Evolutionary conservation across 2,113 vertebrate species (phyloP).

Genomic region (Sceloporus tristichus): DNA sequence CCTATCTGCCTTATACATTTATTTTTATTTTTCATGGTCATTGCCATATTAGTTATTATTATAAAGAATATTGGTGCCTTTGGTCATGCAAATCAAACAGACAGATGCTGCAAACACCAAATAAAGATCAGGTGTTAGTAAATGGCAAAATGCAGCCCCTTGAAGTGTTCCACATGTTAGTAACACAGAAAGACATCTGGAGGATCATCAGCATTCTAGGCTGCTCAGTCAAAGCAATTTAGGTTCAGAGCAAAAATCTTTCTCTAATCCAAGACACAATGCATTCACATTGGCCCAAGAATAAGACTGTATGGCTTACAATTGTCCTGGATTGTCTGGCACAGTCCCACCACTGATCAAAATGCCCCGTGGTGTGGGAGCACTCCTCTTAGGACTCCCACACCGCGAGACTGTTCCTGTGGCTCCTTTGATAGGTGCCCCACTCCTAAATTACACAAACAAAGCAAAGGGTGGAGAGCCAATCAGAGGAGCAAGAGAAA

Average conservation of each 20-base stretch:
- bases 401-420: slow-evolving; percentile 43
- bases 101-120: slow-evolving; percentile 53
- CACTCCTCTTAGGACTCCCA: slow-evolving; percentile 49
- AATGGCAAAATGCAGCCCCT: slow-evolving; percentile 48
- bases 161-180: slow-evolving; percentile 43
- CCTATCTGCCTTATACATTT: slow-evolving; percentile 45
- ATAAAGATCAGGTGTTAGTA: slow-evolving; percentile 48
- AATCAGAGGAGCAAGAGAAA: slow-evolving; percentile 42
- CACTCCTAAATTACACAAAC: slow-evolving; percentile 24
- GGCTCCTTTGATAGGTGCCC: slow-evolving; percentile 50
- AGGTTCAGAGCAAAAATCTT: slow-evolving; percentile 9
- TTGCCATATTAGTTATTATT: slow-evolving; percentile 7
- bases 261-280: neutral
- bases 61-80: slow-evolving; percentile 20
- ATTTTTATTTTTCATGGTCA: slow-evolving; percentile 31
- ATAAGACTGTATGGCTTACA: slow-evolving; percentile 62
- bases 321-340: slow-evolving; percentile 65
- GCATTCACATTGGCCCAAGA: neutral
- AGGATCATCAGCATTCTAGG: neutral
- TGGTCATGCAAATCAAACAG: slow-evolving; percentile 61
- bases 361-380: slow-evolving; percentile 50
- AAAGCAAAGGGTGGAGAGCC: slow-evolving; percentile 41
- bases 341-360: slow-evolving; percentile 53
- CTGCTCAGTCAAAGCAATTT: neutral
- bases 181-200: slow-evolving; percentile 32